Conservation (phyloP, 2,888 invertebrate genomes). For the Drosophila putrida region DNA sequence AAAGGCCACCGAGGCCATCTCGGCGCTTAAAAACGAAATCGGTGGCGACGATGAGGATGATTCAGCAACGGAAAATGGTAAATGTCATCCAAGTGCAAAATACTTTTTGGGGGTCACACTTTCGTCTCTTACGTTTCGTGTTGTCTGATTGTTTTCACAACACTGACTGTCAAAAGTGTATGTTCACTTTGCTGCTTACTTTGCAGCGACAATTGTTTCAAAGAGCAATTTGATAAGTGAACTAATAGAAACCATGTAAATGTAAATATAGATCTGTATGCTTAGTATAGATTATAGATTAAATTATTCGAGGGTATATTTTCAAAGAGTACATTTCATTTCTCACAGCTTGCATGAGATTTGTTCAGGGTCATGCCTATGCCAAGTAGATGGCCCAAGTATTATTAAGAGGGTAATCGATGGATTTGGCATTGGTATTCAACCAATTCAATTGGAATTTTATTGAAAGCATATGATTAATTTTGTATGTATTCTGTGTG, state of each 20-base stretch:
- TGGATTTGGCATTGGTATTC: slow-evolving; percentile 21
- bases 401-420: slow-evolving; percentile 37
- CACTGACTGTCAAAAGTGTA: slow-evolving; percentile 2
- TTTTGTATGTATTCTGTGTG: background rate
- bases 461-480: slow-evolving; percentile 35
- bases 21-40: slow-evolving; percentile 55
- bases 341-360: slow-evolving; percentile 5
- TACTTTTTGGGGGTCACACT: slow-evolving; percentile 25
- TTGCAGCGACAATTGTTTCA: background rate
- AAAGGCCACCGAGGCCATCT: slow-evolving; percentile 40
- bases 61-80: slow-evolving; percentile 82
- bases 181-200: background rate
- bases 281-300: background rate
- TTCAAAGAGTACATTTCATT: slow-evolving; percentile 1
- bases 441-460: slow-evolving; percentile 6
- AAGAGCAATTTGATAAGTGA: background rate
- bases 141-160: slow-evolving; percentile 2
- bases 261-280: too few species aligned
- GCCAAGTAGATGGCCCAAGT: slow-evolving; percentile 13
- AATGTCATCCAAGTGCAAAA: slow-evolving; percentile 54
- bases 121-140: slow-evolving; percentile 4
- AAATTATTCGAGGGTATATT: slow-evolving; percentile 13
- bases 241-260: background rate
- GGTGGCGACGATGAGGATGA: slow-evolving; percentile 80
- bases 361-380: slow-evolving; percentile 33